Evolutionary conservation across 2,113 vertebrate genomes (phyloP), one percentile per base, ranked within the genome.

Genomic region (Vulpes ferrilata): DNA sequence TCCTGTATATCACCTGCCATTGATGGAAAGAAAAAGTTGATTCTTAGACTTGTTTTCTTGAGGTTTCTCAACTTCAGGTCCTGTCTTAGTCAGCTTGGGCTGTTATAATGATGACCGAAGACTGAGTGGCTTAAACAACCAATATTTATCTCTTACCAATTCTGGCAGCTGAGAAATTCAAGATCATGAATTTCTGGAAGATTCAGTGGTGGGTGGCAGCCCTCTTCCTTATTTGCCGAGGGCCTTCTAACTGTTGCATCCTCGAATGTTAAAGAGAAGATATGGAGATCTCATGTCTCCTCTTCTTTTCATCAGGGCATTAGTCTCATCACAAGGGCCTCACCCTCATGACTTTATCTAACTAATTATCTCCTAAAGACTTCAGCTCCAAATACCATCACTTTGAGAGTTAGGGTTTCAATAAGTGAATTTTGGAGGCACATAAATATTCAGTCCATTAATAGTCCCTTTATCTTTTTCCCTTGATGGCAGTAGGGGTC

Each of bases 31-130:
- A 55, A 88, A 71, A 88, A 85, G 11, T 69, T n/a, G 48, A 7
- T 65, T 93, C 27, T 80, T 91, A 55, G 43, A 60, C 10, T 85
- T 71, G 9, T 87, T 73, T 85, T 55, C n/a, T 15, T 62, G n/a
- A 93, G n/a, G 11, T 16, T n/a, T 95, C 22, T 95, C 5, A 25
- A 35, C 2, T 2, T 74, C 13, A 62, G 2, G 81, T 62, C 22
- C 25, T 84, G 1, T 87, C 13, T 86, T 71, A 71, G 30, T 71
- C 59, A 59, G 7, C 5, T 51, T 78, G 35, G 6, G 4, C 23
- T 90, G 6, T 76, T 79, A 1, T 38, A 35, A 30, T 35, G 57
- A 65, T 62, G 35, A 30, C 16, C 17, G 17, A 8, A 88, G 22
- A 32, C 53, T 78, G 22, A 10, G 11, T 57, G 4, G 2, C 32